These are phyloP conservation scores for Luperina testacea DNA, from an alignment of 2,888 invertebrate species.

Conservation along the genomic window DNA sequence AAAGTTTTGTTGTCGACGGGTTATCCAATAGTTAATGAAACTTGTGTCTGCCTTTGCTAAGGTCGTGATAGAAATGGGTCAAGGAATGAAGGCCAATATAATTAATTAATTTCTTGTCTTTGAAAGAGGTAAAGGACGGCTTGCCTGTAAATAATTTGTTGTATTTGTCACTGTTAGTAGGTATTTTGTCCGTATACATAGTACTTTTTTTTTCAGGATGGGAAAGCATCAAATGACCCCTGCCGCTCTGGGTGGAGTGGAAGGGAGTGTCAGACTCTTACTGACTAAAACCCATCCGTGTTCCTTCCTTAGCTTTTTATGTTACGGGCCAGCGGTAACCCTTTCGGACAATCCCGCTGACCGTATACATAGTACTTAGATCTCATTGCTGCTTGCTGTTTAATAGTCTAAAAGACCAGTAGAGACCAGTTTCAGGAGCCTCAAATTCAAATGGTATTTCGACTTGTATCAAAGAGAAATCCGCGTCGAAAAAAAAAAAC, in stretches of 20 bases:
- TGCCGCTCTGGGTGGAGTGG: no score
- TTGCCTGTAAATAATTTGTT: constrained; percentile 1
- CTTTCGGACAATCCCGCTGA: no score
- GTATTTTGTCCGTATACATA: not conserved
- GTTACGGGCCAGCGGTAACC: no score
- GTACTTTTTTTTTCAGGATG: no score
- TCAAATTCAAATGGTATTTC: not conserved
- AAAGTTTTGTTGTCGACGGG: constrained; percentile 29
- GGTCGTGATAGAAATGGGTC: constrained; percentile 31
- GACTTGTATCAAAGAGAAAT: not conserved
- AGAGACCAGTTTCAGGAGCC: not conserved
- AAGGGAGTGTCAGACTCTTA: no score
- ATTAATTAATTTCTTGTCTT: constrained; percentile 30
- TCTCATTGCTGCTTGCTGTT: not conserved
- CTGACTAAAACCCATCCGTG: no score
- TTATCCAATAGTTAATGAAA: constrained; percentile 39
- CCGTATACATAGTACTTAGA: not conserved
- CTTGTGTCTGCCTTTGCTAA: constrained; percentile 14
- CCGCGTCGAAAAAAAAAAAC: not conserved
- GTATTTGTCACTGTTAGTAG: not conserved
- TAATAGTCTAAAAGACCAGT: not conserved
- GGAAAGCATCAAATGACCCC: no score
- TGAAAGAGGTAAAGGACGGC: constrained; percentile 3
- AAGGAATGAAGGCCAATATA: constrained; percentile 1
- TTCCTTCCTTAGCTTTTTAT: no score